Conservation (phyloP, 1,140 invertebrate species). For the Bicyclus anynana region DNA sequence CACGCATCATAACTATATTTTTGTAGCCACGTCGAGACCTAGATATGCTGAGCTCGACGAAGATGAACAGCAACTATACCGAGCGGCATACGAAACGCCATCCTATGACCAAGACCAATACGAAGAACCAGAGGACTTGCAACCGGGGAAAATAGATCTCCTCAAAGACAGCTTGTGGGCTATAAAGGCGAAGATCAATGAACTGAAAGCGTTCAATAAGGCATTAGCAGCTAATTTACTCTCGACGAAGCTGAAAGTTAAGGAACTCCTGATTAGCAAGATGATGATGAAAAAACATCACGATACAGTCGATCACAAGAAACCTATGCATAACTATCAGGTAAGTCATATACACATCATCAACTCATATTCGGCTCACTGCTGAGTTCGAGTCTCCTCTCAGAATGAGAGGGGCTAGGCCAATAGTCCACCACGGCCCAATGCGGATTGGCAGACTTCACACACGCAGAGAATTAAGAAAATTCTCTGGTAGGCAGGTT, state of each 20-base stretch:
- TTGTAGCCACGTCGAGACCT: constrained; percentile 40
- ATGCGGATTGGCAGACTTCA: too few species aligned
- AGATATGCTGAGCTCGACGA: constrained; percentile 53
- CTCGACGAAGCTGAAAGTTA: constrained; percentile 54
- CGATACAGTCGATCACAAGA: constrained; percentile 42
- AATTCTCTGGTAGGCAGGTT: too few species aligned
- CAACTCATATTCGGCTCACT: too few species aligned
- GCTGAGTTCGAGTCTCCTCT: too few species aligned
- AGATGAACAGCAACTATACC: constrained; percentile 53
- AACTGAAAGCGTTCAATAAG: constrained; percentile 60
- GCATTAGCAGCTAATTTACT: constrained; percentile 57
- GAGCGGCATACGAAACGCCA: constrained; percentile 56
- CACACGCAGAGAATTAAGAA: too few species aligned
- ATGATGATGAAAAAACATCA: constrained; percentile 41
- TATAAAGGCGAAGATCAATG: constrained; percentile 56
- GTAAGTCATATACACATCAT: constrained; percentile 21
- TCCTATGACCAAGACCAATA: constrained; percentile 50
- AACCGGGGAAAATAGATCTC: constrained; percentile 49
- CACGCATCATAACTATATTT: background rate
- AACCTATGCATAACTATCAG: constrained; percentile 46
- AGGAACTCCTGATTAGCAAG: constrained; percentile 48
- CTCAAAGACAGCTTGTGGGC: constrained; percentile 60
- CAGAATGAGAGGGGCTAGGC: too few species aligned
- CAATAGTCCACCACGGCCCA: background rate
- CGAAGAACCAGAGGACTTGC: constrained; percentile 38